A percentile compares a stretch with the other conserved stretches of the same genome.
phyloP scores from a whole-genome alignment of 2,113 vertebrate species.

The Saccopteryx leptura region DNA sequence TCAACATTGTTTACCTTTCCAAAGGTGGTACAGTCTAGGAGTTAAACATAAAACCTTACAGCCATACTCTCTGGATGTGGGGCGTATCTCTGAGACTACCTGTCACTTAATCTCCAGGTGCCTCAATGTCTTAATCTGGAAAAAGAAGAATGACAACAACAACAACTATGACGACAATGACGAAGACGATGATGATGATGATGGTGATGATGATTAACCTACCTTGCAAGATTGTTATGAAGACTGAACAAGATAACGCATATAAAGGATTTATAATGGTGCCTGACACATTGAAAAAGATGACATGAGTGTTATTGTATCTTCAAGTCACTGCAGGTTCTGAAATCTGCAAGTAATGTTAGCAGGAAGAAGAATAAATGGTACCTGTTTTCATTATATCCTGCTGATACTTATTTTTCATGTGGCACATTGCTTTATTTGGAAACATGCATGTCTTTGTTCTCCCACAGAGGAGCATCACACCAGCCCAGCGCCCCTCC shows the following conservation, averaged over 20 bases:
- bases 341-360: not conserved
- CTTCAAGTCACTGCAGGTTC: not conserved
- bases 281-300: not conserved
- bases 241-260: not conserved
- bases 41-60: not conserved
- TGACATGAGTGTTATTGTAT: not conserved
- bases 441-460: not conserved
- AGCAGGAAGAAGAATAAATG: not conserved
- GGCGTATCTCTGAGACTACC: not conserved
- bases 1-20: not conserved
- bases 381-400: not conserved
- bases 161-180: not conserved
- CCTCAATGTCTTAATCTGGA: not conserved
- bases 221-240: not conserved
- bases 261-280: not conserved
- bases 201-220: accelerated
- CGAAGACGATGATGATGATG: accelerated
- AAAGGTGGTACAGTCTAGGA: accelerated
- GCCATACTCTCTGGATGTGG: not conserved
- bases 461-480: not conserved
- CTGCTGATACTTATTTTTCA: not conserved
- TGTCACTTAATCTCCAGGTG: not conserved
- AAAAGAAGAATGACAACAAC: not conserved
- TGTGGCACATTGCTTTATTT: not conserved
- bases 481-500: not conserved